These are phyloP conservation scores for Agonopterix subpropinquella DNA, from an alignment of 2,888 invertebrate species.

Conservation along the genomic window DNA sequence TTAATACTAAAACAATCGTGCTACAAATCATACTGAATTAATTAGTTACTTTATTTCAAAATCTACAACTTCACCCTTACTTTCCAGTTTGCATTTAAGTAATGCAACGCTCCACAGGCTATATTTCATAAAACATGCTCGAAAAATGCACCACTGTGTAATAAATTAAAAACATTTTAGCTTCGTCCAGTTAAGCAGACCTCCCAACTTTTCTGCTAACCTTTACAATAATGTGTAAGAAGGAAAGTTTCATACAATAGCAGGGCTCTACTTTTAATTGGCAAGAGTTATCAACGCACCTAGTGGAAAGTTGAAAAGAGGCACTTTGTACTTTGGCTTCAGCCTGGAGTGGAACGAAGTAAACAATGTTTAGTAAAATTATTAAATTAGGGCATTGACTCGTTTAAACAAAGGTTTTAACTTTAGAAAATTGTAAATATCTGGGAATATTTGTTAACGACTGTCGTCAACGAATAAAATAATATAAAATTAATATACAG, in stretches of 20 bases:
- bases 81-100: conserved; percentile 4
- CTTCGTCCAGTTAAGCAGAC: conserved; percentile 17
- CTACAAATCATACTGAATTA: too few relatives aligned
- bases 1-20: too few relatives aligned
- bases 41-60: too few relatives aligned
- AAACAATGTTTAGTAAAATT: neutral
- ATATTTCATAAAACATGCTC: conserved; percentile 34
- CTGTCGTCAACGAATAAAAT: too few relatives aligned
- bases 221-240: conserved; percentile 2
- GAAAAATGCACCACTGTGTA: conserved; percentile 34
- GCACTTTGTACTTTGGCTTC: conserved; percentile 30
- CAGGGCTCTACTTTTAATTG: conserved; percentile 21
- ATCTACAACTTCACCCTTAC: conserved; percentile 1
- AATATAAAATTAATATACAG: too few relatives aligned
- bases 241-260: conserved; percentile 8
- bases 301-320: conserved; percentile 34
- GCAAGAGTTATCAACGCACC: conserved; percentile 16
- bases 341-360: conserved; percentile 3
- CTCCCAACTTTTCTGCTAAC: conserved; percentile 6
- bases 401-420: too few relatives aligned
- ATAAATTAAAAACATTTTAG: conserved; percentile 44
- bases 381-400: neutral
- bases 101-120: conserved; percentile 25
- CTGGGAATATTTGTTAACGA: too few relatives aligned
- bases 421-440: too few relatives aligned